Conservation (phyloP, 2,888 invertebrate genomes). For the Carterocephalus palaemon region DNA sequence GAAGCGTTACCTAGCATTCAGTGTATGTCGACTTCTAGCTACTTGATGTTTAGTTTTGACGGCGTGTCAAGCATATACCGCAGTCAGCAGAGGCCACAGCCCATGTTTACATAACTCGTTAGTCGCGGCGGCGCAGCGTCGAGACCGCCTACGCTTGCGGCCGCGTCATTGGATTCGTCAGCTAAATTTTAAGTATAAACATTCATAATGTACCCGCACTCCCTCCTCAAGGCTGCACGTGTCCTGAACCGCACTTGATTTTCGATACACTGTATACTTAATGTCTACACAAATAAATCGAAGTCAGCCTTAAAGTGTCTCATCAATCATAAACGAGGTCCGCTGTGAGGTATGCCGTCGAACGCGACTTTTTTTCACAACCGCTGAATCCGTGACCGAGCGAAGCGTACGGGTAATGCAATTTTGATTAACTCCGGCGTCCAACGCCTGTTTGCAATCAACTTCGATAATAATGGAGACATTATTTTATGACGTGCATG, state of each 20-base stretch:
- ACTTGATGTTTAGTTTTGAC: slow-evolving; percentile 49
- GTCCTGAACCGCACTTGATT: slow-evolving; percentile 42
- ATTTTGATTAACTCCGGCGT: slow-evolving; percentile 67
- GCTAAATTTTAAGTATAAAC: slow-evolving; percentile 56
- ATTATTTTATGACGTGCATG: slow-evolving; percentile 47
- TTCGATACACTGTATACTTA: slow-evolving; percentile 24
- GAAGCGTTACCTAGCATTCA: slow-evolving; percentile 48
- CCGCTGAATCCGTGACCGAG: slow-evolving; percentile 57
- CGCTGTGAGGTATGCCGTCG: slow-evolving; percentile 42
- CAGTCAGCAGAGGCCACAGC: slow-evolving; percentile 53
- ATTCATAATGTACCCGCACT: slow-evolving; percentile 51
- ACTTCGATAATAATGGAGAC: slow-evolving; percentile 53
- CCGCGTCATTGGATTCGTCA: slow-evolving; percentile 50
- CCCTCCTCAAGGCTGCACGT: slow-evolving; percentile 44
- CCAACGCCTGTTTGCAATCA: slow-evolving; percentile 44
- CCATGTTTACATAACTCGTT: slow-evolving; percentile 72
- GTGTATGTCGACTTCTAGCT: slow-evolving; percentile 44
- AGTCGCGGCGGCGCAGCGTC: slow-evolving; percentile 48
- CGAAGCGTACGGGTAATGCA: slow-evolving; percentile 59
- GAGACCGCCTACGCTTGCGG: slow-evolving; percentile 53
- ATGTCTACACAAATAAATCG: slow-evolving; percentile 24
- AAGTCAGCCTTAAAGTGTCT: slow-evolving; percentile 25
- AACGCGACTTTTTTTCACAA: slow-evolving; percentile 49
- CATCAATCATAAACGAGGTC: slow-evolving; percentile 57
- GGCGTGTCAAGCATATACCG: slow-evolving; percentile 46